Conservation (phyloP, 1,140 invertebrate genomes). For the Papilio xuthus region DNA sequence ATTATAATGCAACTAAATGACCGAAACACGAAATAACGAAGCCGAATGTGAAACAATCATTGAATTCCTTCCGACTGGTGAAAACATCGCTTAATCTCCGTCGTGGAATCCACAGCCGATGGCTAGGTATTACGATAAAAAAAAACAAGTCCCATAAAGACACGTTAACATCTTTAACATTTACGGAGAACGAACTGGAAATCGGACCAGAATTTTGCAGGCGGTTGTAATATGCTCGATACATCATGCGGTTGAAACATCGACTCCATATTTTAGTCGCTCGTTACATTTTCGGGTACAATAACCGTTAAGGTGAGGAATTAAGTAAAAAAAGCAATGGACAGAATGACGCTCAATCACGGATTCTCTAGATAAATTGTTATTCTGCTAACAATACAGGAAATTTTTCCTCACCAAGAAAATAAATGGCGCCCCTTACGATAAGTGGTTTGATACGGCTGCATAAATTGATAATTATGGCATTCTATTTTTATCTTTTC, state of each 20-base stretch:
- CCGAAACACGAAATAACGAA: neutral
- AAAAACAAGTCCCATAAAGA: slow-evolving; percentile 43
- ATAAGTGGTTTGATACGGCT: too few species aligned
- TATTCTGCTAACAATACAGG: neutral
- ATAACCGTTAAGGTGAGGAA: slow-evolving; percentile 52
- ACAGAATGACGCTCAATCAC: neutral
- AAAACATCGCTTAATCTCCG: slow-evolving; percentile 14
- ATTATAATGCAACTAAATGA: neutral
- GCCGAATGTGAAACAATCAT: slow-evolving; percentile 16
- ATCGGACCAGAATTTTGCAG: slow-evolving; percentile 40
- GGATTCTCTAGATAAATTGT: neutral
- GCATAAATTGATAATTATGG: too few species aligned
- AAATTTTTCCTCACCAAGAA: neutral
- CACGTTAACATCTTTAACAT: slow-evolving; percentile 44
- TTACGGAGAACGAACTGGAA: slow-evolving; percentile 42
- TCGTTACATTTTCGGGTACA: slow-evolving; percentile 54
- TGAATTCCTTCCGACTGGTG: slow-evolving; percentile 1
- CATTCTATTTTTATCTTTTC: too few species aligned
- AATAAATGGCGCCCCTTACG: too few species aligned
- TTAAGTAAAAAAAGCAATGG: slow-evolving; percentile 41
- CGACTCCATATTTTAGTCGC: slow-evolving; percentile 49
- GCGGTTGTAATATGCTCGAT: slow-evolving; percentile 47
- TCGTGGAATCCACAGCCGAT: slow-evolving; percentile 25
- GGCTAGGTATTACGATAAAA: slow-evolving; percentile 17
- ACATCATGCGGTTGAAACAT: slow-evolving; percentile 43